phyloP scores from a whole-genome alignment of 1,140 invertebrate species.

The Hycleus phaleratus region DNA sequence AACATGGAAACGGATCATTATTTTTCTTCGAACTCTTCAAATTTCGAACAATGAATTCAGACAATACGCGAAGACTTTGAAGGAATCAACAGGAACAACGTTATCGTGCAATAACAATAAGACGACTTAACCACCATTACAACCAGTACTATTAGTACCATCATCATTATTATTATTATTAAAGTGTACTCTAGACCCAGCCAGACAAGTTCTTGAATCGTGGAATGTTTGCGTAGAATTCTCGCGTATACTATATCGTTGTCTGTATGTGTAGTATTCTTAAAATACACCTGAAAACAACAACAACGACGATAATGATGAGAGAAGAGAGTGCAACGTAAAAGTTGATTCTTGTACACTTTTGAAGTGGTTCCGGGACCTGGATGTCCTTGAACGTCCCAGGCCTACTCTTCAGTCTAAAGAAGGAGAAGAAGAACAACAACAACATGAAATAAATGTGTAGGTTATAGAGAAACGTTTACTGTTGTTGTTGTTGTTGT shows the following conservation, averaged over 20 bases:
- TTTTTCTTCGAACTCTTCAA: too few species aligned
- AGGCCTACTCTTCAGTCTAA: conserved; percentile 24
- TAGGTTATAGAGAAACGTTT: too few species aligned
- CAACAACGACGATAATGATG: too few species aligned
- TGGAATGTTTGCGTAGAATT: background rate
- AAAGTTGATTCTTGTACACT: background rate
- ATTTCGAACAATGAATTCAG: too few species aligned
- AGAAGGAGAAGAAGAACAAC: background rate
- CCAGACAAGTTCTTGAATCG: conserved; percentile 16
- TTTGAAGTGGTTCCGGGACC: conserved; percentile 21
- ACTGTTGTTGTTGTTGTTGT: too few species aligned
- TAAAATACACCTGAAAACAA: background rate
- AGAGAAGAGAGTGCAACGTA: background rate
- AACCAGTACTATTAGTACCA: too few species aligned
- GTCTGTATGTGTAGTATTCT: conserved; percentile 13
- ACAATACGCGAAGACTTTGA: too few species aligned
- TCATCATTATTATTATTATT: background rate
- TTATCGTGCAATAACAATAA: too few species aligned
- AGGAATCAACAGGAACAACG: too few species aligned
- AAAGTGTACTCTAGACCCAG: background rate
- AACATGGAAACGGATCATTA: too few species aligned
- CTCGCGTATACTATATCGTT: conserved; percentile 7
- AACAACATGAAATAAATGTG: too few species aligned
- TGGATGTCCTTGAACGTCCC: conserved; percentile 29
- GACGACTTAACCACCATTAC: too few species aligned